Conservation (phyloP, 2,888 invertebrate species). For the Syrista parreyssii region DNA sequence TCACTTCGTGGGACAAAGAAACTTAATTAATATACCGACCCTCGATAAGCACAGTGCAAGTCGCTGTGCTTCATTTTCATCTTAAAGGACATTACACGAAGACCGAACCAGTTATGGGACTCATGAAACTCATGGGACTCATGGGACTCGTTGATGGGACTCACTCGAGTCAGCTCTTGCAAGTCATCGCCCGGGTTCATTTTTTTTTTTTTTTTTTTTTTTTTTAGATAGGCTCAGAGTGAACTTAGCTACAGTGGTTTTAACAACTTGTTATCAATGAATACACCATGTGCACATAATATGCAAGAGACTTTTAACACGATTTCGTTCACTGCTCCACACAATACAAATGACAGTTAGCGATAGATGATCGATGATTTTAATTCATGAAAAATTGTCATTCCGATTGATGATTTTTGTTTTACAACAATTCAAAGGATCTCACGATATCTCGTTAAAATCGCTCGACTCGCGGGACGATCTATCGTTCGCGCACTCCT, state of each 20-base stretch:
- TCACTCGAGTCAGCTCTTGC: slow-evolving; percentile 18
- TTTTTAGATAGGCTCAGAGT: background rate
- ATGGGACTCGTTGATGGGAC: slow-evolving; percentile 25
- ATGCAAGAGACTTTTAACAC: no score
- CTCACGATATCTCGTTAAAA: background rate
- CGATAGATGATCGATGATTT: background rate
- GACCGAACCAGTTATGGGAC: slow-evolving; percentile 14
- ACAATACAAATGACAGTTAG: background rate
- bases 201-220: background rate
- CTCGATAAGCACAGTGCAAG: slow-evolving; percentile 28
- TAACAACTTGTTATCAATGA: slow-evolving; percentile 5
- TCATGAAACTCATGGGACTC: slow-evolving; percentile 20
- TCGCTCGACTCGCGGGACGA: background rate
- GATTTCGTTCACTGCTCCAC: background rate
- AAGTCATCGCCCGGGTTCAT: slow-evolving; percentile 28
- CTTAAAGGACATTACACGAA: slow-evolving; percentile 23
- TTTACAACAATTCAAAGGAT: background rate
- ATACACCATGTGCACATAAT: no score
- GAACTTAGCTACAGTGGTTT: background rate
- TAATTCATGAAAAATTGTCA: background rate
- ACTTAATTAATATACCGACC: slow-evolving; percentile 41
- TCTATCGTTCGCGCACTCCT: background rate
- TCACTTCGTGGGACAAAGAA: slow-evolving; percentile 31
- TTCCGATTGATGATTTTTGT: background rate
- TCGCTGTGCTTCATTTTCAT: background rate